Evolutionary conservation across 2,888 invertebrate genomes (phyloP).

Genomic region (Hipparchia semele): DNA sequence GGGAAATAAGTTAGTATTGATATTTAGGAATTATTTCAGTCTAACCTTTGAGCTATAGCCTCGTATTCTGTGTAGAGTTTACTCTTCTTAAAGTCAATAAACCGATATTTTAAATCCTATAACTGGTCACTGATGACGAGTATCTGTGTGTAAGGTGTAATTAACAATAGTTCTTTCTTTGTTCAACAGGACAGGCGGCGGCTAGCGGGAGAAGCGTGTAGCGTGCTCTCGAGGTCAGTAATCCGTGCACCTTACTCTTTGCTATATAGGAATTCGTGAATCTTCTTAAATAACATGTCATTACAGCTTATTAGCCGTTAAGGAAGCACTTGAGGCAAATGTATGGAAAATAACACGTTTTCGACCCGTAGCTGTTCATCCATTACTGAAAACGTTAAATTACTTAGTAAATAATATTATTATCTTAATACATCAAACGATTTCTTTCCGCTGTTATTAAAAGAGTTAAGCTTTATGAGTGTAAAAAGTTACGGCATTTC

Average conservation of each 20-base stretch:
- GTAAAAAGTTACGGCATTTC: neutral
- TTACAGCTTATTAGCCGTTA: slow-evolving; percentile 77
- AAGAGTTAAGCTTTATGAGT: slow-evolving; percentile 16
- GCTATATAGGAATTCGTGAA: slow-evolving; percentile 77
- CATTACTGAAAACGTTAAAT: slow-evolving; percentile 60
- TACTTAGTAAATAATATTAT: slow-evolving; percentile 46
- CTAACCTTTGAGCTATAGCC: too few species aligned
- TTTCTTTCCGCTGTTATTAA: neutral
- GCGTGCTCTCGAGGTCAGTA: slow-evolving; percentile 74
- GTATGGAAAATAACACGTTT: slow-evolving; percentile 73
- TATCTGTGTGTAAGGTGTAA: slow-evolving; percentile 19
- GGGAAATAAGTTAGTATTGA: neutral
- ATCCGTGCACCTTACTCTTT: slow-evolving; percentile 67
- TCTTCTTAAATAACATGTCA: slow-evolving; percentile 75
- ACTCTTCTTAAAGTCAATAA: slow-evolving; percentile 7
- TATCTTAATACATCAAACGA: neutral
- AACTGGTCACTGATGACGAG: slow-evolving; percentile 12
- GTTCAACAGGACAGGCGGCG: slow-evolving; percentile 66
- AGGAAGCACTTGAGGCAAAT: slow-evolving; percentile 78
- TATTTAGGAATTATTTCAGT: too few species aligned
- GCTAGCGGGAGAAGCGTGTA: slow-evolving; percentile 56
- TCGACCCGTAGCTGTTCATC: slow-evolving; percentile 61
- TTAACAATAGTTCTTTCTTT: slow-evolving; percentile 58
- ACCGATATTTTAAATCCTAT: slow-evolving; percentile 5
- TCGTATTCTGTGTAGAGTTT: neutral